Base-by-base conservation (phyloP, 2,888 invertebrate species). In the Ptilodon capucinus region DNA sequence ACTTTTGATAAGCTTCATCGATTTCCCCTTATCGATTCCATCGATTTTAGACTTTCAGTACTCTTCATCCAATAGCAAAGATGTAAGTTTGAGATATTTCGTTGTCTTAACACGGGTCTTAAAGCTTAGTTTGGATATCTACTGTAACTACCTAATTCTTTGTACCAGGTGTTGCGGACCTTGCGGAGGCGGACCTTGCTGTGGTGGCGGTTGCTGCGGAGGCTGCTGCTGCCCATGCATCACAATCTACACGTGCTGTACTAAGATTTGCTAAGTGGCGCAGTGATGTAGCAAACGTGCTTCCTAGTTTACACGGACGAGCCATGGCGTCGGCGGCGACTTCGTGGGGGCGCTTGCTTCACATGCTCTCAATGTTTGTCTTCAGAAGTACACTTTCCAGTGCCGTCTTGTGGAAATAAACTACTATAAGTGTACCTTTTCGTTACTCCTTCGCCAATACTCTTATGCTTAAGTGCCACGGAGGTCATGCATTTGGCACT, bases 231-330 rank as follows among this genome's bases (percentile, higher is more conserved):
- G 86, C 60, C 87, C 87, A 0, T 71, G 68, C 57, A 87, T 88
- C 50, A 88, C 86, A 1, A 87, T 88, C 56, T 84, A 87, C 74
- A 86, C 86, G 28, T 86, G 87, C 66, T 88, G 86, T 69, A 88
- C 87, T 44, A 88, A 88, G 86, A 88, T 87, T 57, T 88, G 88
- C 68, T 88, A 70, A n/a, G 19, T 4, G 7, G 2, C 13, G 16
- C 19, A 14, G 13, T 11, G 32, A 25, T 16, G 47, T 35, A 40
- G 40, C 38, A n/a, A 60, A 56, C 51, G 45, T 35, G 25, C n/a
- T 44, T 42, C 35, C 41, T 28, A 14, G 23, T 42, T 17, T 53
- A 60, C 40, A 57, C 63, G 42, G 54, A 61, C 46, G 51, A 60
- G 46, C 50, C 57, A 54, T 60, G 40, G 40, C 40, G 56, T 51